phyloP scores from a whole-genome alignment of 1,140 invertebrate species.

The Orius insidiosus region DNA sequence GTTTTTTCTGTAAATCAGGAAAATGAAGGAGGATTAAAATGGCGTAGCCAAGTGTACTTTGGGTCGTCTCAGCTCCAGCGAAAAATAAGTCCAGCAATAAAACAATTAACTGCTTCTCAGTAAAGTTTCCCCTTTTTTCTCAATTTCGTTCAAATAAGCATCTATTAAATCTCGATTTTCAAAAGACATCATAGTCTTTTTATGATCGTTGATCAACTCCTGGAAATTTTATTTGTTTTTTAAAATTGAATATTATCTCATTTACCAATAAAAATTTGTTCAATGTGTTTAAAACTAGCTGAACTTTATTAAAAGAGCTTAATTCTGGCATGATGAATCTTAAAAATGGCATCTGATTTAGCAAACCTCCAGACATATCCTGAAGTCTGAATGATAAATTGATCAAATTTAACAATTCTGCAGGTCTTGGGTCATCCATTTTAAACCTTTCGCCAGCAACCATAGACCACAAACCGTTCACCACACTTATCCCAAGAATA shows the following conservation, averaged over 20 bases:
- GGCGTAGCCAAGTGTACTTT: slow-evolving; percentile 39
- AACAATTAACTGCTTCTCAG: slow-evolving; percentile 43
- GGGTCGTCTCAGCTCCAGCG: slow-evolving; percentile 51
- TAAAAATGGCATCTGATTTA: slow-evolving; percentile 46
- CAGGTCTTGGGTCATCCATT: slow-evolving; percentile 32
- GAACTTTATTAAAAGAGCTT: slow-evolving; percentile 36
- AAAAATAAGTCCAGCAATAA: slow-evolving; percentile 50
- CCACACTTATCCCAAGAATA: slow-evolving; percentile 37
- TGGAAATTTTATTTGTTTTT: slow-evolving; percentile 20
- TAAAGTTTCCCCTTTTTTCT: slow-evolving; percentile 15
- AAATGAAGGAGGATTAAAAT: slow-evolving; percentile 45
- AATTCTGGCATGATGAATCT: slow-evolving; percentile 36
- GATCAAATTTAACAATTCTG: slow-evolving; percentile 32
- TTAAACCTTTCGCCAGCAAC: slow-evolving; percentile 36
- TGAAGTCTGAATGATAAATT: slow-evolving; percentile 36
- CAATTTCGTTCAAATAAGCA: slow-evolving; percentile 40
- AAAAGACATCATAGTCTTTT: slow-evolving; percentile 28
- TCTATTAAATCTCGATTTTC: slow-evolving; percentile 48
- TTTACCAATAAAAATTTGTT: slow-evolving; percentile 1
- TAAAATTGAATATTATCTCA: not conserved
- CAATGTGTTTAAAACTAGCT: slow-evolving; percentile 25
- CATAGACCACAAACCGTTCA: slow-evolving; percentile 56
- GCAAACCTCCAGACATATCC: slow-evolving; percentile 44
- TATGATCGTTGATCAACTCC: slow-evolving; percentile 38
- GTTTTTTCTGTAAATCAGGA: slow-evolving; percentile 40